Evolutionary conservation across 2,888 invertebrate species (phyloP).

Genomic region (Acrobasis suavella): DNA sequence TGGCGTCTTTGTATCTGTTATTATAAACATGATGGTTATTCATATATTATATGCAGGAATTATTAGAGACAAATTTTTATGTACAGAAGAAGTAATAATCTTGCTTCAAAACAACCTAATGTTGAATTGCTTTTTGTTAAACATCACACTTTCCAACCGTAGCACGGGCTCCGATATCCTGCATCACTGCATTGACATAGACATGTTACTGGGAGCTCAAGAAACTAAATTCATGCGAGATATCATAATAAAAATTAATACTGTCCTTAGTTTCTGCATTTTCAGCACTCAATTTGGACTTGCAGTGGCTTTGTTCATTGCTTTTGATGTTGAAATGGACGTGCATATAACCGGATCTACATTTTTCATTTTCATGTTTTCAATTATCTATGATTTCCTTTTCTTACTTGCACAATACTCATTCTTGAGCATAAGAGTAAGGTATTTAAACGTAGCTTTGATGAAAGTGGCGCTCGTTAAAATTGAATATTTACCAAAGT

Average conservation of each 20-base stretch:
- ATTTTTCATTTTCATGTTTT: conserved; percentile 23
- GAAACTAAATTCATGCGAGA: conserved; percentile 61
- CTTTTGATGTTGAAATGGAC: conserved; percentile 40
- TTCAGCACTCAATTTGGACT: conserved; percentile 34
- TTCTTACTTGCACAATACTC: conserved; percentile 41
- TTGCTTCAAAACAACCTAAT: conserved; percentile 40
- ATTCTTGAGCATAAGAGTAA: conserved; percentile 48
- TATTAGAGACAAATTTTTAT: conserved; percentile 39
- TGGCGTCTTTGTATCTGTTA: conserved; percentile 37
- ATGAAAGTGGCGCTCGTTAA: conserved; percentile 53
- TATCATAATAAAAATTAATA: conserved; percentile 36
- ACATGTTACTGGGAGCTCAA: conserved; percentile 51
- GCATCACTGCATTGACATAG: conserved; percentile 50
- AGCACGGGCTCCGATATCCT: conserved; percentile 44
- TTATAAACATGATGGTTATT: conserved; percentile 34
- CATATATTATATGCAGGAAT: conserved; percentile 43
- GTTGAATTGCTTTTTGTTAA: conserved; percentile 43
- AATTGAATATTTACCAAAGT: conserved; percentile 49
- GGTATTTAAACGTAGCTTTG: conserved; percentile 59
- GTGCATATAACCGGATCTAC: not conserved
- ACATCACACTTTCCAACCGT: conserved; percentile 48
- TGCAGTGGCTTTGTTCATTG: conserved; percentile 36
- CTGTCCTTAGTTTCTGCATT: conserved; percentile 31
- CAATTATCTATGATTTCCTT: conserved; percentile 47
- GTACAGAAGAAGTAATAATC: conserved; percentile 47